Percentiles rank a stretch among this genome's conserved stretches.
Conservation (phyloP, 2,888 invertebrate species). For the Cantharis lateralis region DNA sequence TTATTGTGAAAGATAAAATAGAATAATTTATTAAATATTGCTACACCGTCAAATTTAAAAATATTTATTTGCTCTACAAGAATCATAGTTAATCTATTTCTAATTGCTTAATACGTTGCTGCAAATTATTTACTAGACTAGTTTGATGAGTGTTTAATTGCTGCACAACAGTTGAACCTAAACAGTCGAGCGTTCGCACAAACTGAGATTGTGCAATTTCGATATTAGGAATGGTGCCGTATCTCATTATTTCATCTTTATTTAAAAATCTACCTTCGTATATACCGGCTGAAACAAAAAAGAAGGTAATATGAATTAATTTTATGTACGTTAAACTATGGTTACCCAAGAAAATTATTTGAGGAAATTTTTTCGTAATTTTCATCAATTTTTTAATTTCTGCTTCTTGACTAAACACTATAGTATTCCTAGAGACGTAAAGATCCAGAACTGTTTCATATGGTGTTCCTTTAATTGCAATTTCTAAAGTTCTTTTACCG, state of each 20-base stretch:
- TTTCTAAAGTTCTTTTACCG: constrained; percentile 65
- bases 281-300: constrained; percentile 66
- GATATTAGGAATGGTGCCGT: constrained; percentile 68
- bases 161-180: constrained; percentile 66
- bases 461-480: constrained; percentile 69
- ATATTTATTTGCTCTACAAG: not conserved
- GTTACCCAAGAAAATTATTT: constrained; percentile 71
- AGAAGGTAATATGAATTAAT: not conserved
- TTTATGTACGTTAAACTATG: constrained; percentile 2
- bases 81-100: constrained; percentile 25
- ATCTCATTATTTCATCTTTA: constrained; percentile 70
- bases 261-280: constrained; percentile 71
- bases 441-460: constrained; percentile 70
- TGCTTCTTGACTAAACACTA: constrained; percentile 73
- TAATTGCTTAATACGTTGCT: constrained; percentile 60
- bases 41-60: not conserved
- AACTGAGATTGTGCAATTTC: constrained; percentile 69
- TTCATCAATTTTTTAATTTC: constrained; percentile 66
- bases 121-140: constrained; percentile 68
- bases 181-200: constrained; percentile 70
- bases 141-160: constrained; percentile 73
- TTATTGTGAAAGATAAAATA: not conserved
- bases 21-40: too few relatives aligned
- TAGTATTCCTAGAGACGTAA: constrained; percentile 66
- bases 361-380: constrained; percentile 71